phyloP scores from a whole-genome alignment of 2,888 invertebrate genomes.

The Tiphia femorata region DNA sequence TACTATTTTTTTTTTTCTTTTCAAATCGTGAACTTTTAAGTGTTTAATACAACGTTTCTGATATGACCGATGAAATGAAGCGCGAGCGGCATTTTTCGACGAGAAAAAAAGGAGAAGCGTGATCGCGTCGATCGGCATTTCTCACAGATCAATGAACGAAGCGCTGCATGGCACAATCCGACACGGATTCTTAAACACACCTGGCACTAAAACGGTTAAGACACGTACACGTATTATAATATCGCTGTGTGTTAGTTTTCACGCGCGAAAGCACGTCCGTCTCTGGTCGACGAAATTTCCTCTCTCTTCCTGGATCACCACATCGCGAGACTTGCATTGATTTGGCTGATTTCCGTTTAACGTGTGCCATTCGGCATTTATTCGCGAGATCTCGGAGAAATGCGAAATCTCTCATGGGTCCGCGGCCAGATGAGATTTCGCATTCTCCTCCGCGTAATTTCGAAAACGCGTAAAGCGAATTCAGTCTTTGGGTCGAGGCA shows the following conservation, averaged over 20 bases:
- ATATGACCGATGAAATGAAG: no score
- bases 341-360: constrained; percentile 48
- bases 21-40: constrained; percentile 36
- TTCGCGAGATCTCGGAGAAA: constrained; percentile 49
- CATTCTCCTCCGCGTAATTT: constrained; percentile 50
- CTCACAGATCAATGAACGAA: no score
- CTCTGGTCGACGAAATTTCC: constrained; percentile 15
- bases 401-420: constrained; percentile 44
- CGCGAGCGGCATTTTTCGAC: no score
- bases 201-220: no score
- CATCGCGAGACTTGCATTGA: constrained; percentile 49
- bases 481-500: constrained; percentile 56
- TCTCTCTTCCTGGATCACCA: constrained; percentile 10
- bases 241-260: constrained; percentile 39
- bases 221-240: constrained; percentile 30
- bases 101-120: no score
- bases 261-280: constrained; percentile 1
- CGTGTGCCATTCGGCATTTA: constrained; percentile 41
- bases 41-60: constrained; percentile 16
- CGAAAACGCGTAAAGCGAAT: constrained; percentile 51
- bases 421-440: constrained; percentile 24
- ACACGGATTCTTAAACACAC: no score
- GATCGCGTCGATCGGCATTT: no score
- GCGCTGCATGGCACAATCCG: no score
- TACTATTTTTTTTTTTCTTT: no score